Percentiles rank a stretch among this genome's conserved stretches.
phyloP scores from a whole-genome alignment of 1,140 invertebrate genomes.

The Drosophila ogumai region DNA sequence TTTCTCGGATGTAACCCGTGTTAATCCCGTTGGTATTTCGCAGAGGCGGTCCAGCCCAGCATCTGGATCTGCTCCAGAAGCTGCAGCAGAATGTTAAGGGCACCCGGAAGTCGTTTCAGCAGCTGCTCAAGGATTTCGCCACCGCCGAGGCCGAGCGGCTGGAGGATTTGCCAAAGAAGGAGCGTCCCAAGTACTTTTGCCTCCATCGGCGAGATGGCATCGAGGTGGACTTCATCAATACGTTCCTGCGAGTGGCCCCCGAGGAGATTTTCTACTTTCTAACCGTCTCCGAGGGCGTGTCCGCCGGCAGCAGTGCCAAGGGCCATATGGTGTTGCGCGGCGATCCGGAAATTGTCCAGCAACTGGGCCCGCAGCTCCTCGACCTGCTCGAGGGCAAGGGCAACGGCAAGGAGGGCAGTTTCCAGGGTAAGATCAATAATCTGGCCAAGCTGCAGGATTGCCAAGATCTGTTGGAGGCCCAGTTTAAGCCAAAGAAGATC shows the following conservation, averaged over 20 bases:
- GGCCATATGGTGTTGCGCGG: slow-evolving; percentile 88
- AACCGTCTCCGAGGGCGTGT: slow-evolving; percentile 88
- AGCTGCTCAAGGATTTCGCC: slow-evolving; percentile 89
- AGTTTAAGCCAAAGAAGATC: slow-evolving; percentile 84
- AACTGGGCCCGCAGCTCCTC: slow-evolving; percentile 86
- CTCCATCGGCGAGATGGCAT: slow-evolving; percentile 89
- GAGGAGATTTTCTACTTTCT: slow-evolving; percentile 88
- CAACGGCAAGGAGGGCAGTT: slow-evolving; percentile 86
- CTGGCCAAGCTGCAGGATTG: slow-evolving; percentile 85
- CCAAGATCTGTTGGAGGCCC: slow-evolving; percentile 80
- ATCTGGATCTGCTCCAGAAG: slow-evolving; percentile 90
- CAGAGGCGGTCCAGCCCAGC: slow-evolving; percentile 89
- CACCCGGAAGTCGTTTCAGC: slow-evolving; percentile 88
- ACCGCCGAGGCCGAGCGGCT: slow-evolving; percentile 88
- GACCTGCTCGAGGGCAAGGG: slow-evolving; percentile 88
- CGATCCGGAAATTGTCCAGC: slow-evolving; percentile 82
- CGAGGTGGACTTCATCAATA: slow-evolving; percentile 90
- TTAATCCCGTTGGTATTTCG: slow-evolving; percentile 9
- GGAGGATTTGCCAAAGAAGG: slow-evolving; percentile 84
- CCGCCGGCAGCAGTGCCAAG: slow-evolving; percentile 85
- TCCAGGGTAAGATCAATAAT: slow-evolving; percentile 87
- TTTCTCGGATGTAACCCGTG: neutral
- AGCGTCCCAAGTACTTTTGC: slow-evolving; percentile 86
- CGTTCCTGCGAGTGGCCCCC: slow-evolving; percentile 88
- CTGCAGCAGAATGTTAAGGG: slow-evolving; percentile 89